Conservation (phyloP, 1,140 invertebrate species). For the Aphelenchoides fujianensis region DNA sequence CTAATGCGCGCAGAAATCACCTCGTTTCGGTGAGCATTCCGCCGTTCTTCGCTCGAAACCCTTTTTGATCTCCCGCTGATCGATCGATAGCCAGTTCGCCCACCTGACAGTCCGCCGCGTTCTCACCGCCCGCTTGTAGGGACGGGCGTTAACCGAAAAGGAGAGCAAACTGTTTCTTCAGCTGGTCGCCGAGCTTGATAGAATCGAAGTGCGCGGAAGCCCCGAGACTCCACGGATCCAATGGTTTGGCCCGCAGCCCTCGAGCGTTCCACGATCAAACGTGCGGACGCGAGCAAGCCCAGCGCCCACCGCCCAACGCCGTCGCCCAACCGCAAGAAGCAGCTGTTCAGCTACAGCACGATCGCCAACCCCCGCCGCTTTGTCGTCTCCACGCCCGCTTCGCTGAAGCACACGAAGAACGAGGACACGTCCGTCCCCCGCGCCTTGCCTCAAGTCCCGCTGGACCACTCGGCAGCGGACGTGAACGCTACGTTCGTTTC, state of each 20-base stretch:
- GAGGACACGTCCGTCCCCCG: too few relatives aligned
- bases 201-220: not conserved
- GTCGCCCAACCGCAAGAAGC: not conserved
- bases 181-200: conserved; percentile 4
- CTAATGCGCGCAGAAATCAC: not conserved
- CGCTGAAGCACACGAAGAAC: not conserved
- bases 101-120: too few relatives aligned
- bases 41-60: too few relatives aligned
- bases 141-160: not conserved
- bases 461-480: too few relatives aligned
- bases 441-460: too few relatives aligned
- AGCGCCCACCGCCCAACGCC: not conserved
- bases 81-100: not conserved
- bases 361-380: not conserved
- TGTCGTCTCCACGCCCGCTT: not conserved
- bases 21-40: too few relatives aligned
- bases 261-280: not conserved
- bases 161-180: not conserved
- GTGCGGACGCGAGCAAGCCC: too few relatives aligned
- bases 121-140: conserved; percentile 8
- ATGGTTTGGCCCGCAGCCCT: conserved; percentile 12
- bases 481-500: not conserved
- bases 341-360: not conserved
- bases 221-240: conserved; percentile 19
- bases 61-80: too few relatives aligned